Evolutionary conservation across 2,797 vertebrate genomes (phyloP).

Genomic region (Myotis myotis): DNA sequence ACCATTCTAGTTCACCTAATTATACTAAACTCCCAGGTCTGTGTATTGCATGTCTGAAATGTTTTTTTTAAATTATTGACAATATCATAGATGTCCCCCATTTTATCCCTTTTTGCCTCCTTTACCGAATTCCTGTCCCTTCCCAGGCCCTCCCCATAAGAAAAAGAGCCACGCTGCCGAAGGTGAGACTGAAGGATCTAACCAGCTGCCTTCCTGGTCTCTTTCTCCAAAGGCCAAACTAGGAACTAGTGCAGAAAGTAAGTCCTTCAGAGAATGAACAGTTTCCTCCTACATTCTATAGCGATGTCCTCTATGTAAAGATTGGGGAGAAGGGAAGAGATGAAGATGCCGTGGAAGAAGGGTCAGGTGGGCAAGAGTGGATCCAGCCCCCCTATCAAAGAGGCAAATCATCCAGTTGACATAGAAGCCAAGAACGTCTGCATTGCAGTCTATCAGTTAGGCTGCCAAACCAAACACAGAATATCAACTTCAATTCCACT

Average conservation of each 20-base stretch:
- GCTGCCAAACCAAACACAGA: background rate
- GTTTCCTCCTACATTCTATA: background rate
- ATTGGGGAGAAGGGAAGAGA: background rate
- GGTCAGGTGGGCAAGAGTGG: background rate
- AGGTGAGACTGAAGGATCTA: background rate
- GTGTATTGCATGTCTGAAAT: background rate
- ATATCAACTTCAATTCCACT: slow-evolving; percentile 25
- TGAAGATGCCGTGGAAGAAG: background rate
- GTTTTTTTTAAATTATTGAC: background rate
- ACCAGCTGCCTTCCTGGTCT: background rate
- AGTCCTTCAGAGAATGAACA: background rate
- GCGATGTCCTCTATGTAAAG: background rate
- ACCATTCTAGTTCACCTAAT: background rate
- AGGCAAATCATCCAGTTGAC: background rate
- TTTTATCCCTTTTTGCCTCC: too few species aligned
- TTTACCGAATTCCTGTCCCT: too few species aligned
- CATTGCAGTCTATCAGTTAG: background rate
- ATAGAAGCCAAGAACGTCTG: background rate
- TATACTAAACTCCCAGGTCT: background rate
- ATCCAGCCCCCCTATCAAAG: background rate
- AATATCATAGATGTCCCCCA: too few species aligned
- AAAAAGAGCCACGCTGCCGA: background rate
- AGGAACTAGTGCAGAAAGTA: background rate
- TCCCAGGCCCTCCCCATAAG: background rate
- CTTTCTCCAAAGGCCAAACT: background rate